Evolutionary conservation across 2,113 vertebrate species (phyloP).

Genomic region (Apteryx owenii): DNA sequence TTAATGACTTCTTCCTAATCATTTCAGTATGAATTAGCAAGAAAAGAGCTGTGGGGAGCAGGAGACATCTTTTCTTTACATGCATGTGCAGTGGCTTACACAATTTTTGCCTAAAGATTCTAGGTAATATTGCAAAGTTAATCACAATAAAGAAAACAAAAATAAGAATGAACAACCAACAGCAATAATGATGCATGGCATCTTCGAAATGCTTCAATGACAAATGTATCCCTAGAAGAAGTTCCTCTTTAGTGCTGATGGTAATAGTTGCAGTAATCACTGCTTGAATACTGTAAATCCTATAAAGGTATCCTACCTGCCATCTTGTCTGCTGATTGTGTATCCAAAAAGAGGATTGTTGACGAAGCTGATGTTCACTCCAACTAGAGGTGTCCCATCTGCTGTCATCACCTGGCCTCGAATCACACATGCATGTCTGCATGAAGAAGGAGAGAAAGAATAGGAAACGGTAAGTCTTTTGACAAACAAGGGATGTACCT

Average conservation of each 20-base stretch:
- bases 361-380: slow-evolving; percentile 97
- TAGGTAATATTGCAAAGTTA: neutral
- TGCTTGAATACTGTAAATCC: neutral
- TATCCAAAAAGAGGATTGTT: slow-evolving; percentile 91
- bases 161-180: neutral
- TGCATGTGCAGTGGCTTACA: neutral
- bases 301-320: slow-evolving; percentile 83
- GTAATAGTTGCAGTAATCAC: neutral
- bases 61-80: neutral
- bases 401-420: slow-evolving; percentile 97
- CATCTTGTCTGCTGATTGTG: slow-evolving; percentile 95
- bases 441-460: neutral
- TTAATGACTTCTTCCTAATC: slow-evolving; percentile 28
- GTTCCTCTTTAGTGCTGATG: neutral
- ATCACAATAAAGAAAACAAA: neutral
- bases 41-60: neutral
- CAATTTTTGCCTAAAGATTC: neutral
- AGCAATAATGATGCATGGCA: neutral
- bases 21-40: slow-evolving; percentile 8
- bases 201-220: neutral
- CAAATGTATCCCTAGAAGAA: neutral
- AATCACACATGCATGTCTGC: slow-evolving; percentile 94
- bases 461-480: neutral
- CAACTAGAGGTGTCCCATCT: slow-evolving; percentile 95
- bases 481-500: neutral